phyloP scores from a whole-genome alignment of 1,140 invertebrate genomes.

The Pteromalus puparum region DNA sequence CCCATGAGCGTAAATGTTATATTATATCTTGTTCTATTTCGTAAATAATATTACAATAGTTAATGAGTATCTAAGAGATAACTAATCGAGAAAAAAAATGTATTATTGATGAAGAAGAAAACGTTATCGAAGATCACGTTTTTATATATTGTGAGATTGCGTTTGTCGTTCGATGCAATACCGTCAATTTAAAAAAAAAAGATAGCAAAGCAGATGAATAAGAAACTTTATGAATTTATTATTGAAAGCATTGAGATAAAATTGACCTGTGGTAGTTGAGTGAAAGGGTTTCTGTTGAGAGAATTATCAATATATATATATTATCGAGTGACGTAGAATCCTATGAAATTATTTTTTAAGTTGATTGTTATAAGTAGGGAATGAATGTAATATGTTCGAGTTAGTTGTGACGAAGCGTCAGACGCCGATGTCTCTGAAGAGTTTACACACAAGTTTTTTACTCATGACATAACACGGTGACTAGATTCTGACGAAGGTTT shows the following conservation, averaged over 20 bases:
- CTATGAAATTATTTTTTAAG: constrained; percentile 43
- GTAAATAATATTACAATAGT: constrained; percentile 63
- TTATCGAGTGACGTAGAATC: constrained; percentile 38
- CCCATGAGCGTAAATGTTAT: constrained; percentile 62
- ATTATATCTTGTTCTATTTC: constrained; percentile 68
- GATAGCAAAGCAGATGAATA: constrained; percentile 6
- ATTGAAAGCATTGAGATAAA: constrained; percentile 8
- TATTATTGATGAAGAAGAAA: constrained; percentile 19
- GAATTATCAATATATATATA: constrained; percentile 45
- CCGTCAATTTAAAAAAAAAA: constrained; percentile 33
- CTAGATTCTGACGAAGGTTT: constrained; percentile 42
- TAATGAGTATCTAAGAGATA: constrained; percentile 56
- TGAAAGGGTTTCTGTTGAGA: constrained; percentile 31
- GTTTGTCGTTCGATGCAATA: constrained; percentile 20
- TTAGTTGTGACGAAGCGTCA: constrained; percentile 49
- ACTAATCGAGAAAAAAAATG: constrained; percentile 35
- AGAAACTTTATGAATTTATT: constrained; percentile 5
- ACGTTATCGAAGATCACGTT: constrained; percentile 11
- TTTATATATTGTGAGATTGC: constrained; percentile 36
- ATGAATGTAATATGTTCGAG: constrained; percentile 42
- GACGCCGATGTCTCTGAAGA: constrained; percentile 48
- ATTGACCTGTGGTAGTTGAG: constrained; percentile 12
- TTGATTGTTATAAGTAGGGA: constrained; percentile 48
- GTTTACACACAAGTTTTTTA: constrained; percentile 51
- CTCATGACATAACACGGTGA: constrained; percentile 38